A percentile compares a stretch with the other conserved stretches of the same genome.
These are phyloP conservation scores for Pseudorhombus dupliciocellatus DNA, from an alignment of 2,113 vertebrate genomes.

Conservation along the genomic window DNA sequence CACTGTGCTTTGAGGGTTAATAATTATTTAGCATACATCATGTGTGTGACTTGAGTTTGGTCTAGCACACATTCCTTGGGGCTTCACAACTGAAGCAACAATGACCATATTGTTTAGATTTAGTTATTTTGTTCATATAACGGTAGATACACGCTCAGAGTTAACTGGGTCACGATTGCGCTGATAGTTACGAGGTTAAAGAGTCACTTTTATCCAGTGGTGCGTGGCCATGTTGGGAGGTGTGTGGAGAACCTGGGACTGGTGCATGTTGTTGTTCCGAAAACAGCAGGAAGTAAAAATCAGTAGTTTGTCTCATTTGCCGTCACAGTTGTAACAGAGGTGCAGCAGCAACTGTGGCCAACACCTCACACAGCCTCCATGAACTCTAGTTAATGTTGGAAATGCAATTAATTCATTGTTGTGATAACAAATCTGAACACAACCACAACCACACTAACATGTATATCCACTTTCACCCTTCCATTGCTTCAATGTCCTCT, in stretches of 20 bases:
- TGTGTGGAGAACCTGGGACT: neutral
- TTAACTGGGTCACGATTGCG: neutral
- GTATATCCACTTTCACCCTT: neutral
- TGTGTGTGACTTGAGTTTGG: neutral
- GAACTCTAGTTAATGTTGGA: too few relatives aligned
- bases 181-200: neutral
- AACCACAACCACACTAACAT: neutral
- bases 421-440: neutral
- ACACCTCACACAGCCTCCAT: too few relatives aligned
- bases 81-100: constrained; percentile 2
- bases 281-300: neutral
- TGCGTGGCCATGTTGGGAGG: neutral
- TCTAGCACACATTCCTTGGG: constrained; percentile 1
- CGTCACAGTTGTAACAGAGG: too few relatives aligned
- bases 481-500: neutral
- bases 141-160: neutral
- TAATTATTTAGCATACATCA: constrained; percentile 37
- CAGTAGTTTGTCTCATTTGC: neutral
- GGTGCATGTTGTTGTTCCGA: neutral
- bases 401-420: too few relatives aligned
- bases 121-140: neutral
- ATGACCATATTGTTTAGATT: neutral
- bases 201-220: neutral
- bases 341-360: too few relatives aligned
- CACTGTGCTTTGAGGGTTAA: constrained; percentile 31